A percentile compares a stretch with the other conserved stretches of the same genome.
phyloP scores from a whole-genome alignment of 2,113 vertebrate species.

The Rynchops niger region DNA sequence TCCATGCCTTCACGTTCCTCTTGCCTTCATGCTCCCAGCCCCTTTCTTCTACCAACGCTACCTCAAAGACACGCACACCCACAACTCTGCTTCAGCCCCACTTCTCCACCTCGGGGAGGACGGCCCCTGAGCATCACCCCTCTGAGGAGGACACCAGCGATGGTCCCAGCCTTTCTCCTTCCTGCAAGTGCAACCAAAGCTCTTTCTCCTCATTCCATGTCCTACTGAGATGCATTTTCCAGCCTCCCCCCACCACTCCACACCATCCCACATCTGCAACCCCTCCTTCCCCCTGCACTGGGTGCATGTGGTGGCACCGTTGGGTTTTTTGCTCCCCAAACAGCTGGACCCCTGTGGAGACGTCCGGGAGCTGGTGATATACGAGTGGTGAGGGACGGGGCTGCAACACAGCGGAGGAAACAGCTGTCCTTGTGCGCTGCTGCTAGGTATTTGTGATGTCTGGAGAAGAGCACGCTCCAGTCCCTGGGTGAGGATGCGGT shows the following conservation, averaged over 20 bases:
- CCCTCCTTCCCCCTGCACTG: background rate
- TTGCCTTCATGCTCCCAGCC: background rate
- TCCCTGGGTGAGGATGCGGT: background rate
- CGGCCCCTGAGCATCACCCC: background rate
- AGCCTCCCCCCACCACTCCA: background rate
- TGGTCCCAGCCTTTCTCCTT: background rate
- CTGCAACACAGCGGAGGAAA: background rate
- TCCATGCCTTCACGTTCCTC: background rate
- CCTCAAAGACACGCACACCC: fast-evolving
- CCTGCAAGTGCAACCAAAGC: background rate
- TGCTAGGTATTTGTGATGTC: background rate
- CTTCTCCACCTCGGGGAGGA: too few species aligned
- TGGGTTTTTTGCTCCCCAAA: background rate
- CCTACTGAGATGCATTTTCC: background rate
- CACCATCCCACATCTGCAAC: fast-evolving
- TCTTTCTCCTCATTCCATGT: background rate
- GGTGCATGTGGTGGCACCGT: fast-evolving
- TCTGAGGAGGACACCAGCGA: fast-evolving
- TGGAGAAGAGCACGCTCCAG: background rate
- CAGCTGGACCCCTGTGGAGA: background rate
- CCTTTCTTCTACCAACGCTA: background rate
- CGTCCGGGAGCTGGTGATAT: background rate
- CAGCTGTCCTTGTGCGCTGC: background rate
- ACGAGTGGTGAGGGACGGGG: fast-evolving
- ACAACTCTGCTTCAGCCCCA: background rate